phyloP scores from a whole-genome alignment of 2,888 invertebrate species.

The Chrysopilus asiliformis region DNA sequence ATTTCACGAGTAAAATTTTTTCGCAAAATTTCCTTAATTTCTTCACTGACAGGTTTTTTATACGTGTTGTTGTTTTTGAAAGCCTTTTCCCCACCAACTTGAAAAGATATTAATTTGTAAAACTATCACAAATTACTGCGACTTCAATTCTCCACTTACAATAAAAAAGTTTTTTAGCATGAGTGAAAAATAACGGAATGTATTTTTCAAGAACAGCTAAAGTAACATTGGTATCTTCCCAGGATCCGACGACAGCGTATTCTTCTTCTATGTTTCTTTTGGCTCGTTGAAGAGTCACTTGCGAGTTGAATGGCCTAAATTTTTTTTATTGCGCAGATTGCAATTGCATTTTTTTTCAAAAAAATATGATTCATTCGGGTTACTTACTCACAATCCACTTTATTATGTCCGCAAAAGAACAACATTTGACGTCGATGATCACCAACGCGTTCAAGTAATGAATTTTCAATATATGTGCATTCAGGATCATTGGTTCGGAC shows the following conservation, averaged over 20 bases:
- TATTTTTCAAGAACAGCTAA: slow-evolving; percentile 65
- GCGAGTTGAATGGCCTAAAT: slow-evolving; percentile 69
- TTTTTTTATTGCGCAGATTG: too few relatives aligned
- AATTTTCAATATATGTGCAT: slow-evolving; percentile 47
- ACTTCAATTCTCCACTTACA: too few relatives aligned
- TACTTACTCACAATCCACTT: slow-evolving; percentile 58
- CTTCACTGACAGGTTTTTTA: slow-evolving; percentile 21
- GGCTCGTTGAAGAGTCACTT: slow-evolving; percentile 66
- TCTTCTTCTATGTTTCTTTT: slow-evolving; percentile 72
- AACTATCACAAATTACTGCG: too few relatives aligned
- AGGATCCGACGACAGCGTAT: slow-evolving; percentile 71
- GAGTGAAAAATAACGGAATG: slow-evolving; percentile 58
- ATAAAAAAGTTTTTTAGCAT: too few relatives aligned
- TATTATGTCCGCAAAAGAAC: slow-evolving; percentile 79
- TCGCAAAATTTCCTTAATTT: slow-evolving; percentile 15
- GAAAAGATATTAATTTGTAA: too few relatives aligned
- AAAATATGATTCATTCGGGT: neutral
- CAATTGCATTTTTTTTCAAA: too few relatives aligned
- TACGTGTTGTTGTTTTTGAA: slow-evolving; percentile 23
- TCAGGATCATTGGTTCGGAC: slow-evolving; percentile 65
- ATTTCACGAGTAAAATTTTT: slow-evolving; percentile 20
- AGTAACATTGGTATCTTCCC: slow-evolving; percentile 70
- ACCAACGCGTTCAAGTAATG: slow-evolving; percentile 48
- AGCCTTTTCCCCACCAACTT: slow-evolving; percentile 1
- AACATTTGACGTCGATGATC: slow-evolving; percentile 72